Conservation (phyloP, 1,140 invertebrate genomes). For the Zophobas morio region DNA sequence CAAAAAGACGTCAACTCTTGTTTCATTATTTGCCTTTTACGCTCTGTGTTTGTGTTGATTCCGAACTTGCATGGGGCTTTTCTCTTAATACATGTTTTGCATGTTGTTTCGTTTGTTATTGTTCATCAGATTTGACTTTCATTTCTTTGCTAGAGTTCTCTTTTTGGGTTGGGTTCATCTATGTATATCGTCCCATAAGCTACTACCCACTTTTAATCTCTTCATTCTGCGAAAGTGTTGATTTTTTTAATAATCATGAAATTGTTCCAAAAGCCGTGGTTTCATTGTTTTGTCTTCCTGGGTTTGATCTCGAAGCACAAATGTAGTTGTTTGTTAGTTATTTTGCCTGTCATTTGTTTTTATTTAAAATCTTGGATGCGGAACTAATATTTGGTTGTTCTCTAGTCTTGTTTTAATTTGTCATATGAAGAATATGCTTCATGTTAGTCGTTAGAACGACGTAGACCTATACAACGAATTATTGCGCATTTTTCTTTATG, state of each 20-base stretch:
- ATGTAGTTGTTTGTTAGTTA: slow-evolving; percentile 45
- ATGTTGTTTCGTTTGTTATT: slow-evolving; percentile 44
- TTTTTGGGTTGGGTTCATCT: slow-evolving; percentile 59
- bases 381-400: slow-evolving; percentile 44
- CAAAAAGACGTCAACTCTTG: slow-evolving; percentile 63
- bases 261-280: slow-evolving; percentile 57
- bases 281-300: slow-evolving; percentile 62
- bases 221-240: slow-evolving; percentile 14
- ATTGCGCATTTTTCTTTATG: slow-evolving; percentile 4
- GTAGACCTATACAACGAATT: slow-evolving; percentile 33
- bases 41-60: slow-evolving; percentile 42
- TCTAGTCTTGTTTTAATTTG: slow-evolving; percentile 34
- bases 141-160: slow-evolving; percentile 49
- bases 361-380: slow-evolving; percentile 31
- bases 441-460: slow-evolving; percentile 7
- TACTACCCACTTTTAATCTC: slow-evolving; percentile 27
- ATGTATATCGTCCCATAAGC: slow-evolving; percentile 22
- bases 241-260: slow-evolving; percentile 47
- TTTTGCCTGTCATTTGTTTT: slow-evolving; percentile 36
- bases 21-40: slow-evolving; percentile 40
- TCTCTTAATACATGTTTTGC: slow-evolving; percentile 52
- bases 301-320: slow-evolving; percentile 59
- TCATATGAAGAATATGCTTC: neutral
- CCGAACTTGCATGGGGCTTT: slow-evolving; percentile 53
- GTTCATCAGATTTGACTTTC: slow-evolving; percentile 34